A percentile compares a stretch with the other conserved stretches of the same genome.
Evolutionary conservation across 2,797 vertebrate genomes (phyloP).

Genomic region (Pteronotus mesoamericanus): DNA sequence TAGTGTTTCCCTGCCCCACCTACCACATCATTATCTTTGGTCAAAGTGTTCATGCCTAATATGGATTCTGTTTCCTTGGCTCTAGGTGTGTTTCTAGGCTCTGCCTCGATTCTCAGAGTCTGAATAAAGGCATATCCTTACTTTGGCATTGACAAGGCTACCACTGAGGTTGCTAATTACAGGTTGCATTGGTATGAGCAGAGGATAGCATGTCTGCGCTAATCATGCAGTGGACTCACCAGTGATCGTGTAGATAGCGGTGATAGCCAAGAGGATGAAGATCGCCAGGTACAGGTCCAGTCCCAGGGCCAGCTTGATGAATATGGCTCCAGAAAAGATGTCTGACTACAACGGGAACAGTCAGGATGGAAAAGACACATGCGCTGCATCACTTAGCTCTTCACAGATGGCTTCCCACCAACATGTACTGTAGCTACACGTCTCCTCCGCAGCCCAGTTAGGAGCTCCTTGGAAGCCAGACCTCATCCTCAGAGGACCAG

Average conservation of each 20-base stretch:
- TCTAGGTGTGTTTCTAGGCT: neutral
- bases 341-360: conserved; percentile 84
- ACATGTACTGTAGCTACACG: neutral
- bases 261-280: conserved; percentile 87
- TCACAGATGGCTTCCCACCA: neutral
- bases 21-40: accelerated
- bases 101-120: neutral
- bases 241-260: conserved; percentile 93
- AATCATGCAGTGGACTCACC: conserved; percentile 80
- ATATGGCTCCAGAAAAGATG: conserved; percentile 96
- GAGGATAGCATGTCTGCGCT: neutral
- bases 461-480: neutral
- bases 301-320: conserved; percentile 91
- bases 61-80: neutral
- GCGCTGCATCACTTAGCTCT: accelerated
- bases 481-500: neutral
- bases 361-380: neutral
- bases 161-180: neutral
- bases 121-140: neutral
- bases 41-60: too few relatives aligned
- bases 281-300: conserved; percentile 93
- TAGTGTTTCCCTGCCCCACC: neutral
- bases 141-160: neutral
- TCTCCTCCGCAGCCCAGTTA: neutral
- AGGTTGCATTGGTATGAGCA: neutral